Conservation (phyloP, 2,797 vertebrate genomes). For the Enteromius mattozi region DNA sequence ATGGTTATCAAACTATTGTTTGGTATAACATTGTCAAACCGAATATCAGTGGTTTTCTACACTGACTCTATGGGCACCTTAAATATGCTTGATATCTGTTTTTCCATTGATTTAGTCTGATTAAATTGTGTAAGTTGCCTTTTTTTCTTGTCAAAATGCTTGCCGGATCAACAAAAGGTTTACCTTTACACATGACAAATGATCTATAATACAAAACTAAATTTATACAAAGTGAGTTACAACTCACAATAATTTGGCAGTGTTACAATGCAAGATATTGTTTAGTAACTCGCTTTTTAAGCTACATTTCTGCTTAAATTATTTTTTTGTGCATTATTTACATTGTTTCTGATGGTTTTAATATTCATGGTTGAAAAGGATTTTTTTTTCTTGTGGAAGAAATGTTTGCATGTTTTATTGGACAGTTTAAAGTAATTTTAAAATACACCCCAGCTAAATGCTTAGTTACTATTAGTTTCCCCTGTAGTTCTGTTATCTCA, state of each 20-base stretch:
- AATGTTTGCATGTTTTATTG: background rate
- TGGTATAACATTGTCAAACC: constrained; percentile 51
- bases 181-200: constrained; percentile 41
- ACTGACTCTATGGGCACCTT: constrained; percentile 41
- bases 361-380: background rate
- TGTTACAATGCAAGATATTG: background rate
- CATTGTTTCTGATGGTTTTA: background rate
- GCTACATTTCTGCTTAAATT: background rate
- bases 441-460: background rate
- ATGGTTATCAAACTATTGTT: constrained; percentile 56
- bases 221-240: background rate
- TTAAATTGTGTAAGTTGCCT: constrained; percentile 27
- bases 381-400: background rate
- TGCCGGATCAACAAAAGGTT: constrained; percentile 63
- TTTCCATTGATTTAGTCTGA: constrained; percentile 48
- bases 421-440: background rate
- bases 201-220: background rate
- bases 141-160: constrained; percentile 47
- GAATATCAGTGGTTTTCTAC: constrained; percentile 37
- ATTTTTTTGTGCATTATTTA: constrained; percentile 1
- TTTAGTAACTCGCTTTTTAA: background rate
- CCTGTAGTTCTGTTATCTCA: background rate
- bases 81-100: constrained; percentile 29
- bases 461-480: background rate
- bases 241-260: background rate